Base-by-base conservation (phyloP, 2,888 invertebrate genomes). In the Hirudinaria manillensis region DNA sequence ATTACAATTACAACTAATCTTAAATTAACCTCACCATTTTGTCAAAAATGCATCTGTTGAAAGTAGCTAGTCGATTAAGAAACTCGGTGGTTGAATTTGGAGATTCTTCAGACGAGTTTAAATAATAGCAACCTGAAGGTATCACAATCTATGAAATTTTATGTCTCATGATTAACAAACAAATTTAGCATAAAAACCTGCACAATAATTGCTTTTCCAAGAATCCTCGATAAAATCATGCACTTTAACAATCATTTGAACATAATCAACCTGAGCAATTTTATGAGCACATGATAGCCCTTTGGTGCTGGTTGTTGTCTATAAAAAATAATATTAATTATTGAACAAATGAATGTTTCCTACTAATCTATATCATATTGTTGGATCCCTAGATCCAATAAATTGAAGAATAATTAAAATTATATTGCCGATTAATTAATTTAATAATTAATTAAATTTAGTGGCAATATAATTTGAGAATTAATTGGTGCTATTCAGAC, bases 141-240 rank as follows among this genome's bases (percentile, higher is more conserved):
- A 29, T 61, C n/a, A 19, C 10, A 29, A 29, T 6, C 24, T 29
- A 61, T 61, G 24, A 61, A 61, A 29, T 16, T 24, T 24, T 61
- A 61, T 61, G 21, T 13, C 7, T 61, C 24, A 29, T 2, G 61
- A 61, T 61, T 13, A n/a, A 3, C n/a, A 24, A n/a, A 61, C 61
- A 24, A 61, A 61, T 29, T 19, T 29, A n/a, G 19, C 19, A 7
- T 61, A 29, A 38, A 0, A 1, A 70, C 70, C 51, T 27, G 34
- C 3, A 27, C 70, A 70, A 51, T 70, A 70, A 51, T 70, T 70
- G 36, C 70, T 45, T n/a, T n/a, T 51, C 70, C 70, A 70, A 21
- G 70, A 70, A 51, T 70, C 70, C 70, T 70, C 51, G 10, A 70
- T 27, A 38, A 70, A 70, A 51, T 70, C 38, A 34, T 70, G 45